Evolutionary conservation across 1,140 invertebrate genomes (phyloP).

Genomic region (Eumeta japonica): DNA sequence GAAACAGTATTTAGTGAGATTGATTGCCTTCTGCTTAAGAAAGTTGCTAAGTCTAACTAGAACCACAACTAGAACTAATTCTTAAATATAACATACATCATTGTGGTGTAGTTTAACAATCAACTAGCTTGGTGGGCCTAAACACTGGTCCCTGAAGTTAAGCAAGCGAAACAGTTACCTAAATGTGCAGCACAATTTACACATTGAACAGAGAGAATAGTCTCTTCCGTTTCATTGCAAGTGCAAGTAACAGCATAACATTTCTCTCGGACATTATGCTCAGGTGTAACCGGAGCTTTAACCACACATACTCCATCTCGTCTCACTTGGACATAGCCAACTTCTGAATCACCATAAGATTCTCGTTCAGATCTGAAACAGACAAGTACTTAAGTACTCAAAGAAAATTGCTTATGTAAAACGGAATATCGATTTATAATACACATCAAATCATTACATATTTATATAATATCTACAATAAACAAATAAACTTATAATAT

Average conservation of each 20-base stretch:
- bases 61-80: too few species aligned
- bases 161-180: not conserved
- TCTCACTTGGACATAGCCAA: conserved; percentile 17
- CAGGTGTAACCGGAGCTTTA: conserved; percentile 14
- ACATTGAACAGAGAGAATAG: conserved; percentile 7
- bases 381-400: too few species aligned
- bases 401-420: too few species aligned
- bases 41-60: too few species aligned
- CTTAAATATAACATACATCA: not conserved
- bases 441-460: not conserved
- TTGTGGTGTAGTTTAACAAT: too few species aligned
- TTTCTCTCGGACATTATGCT: conserved; percentile 15
- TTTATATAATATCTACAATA: not conserved
- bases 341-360: conserved; percentile 4
- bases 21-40: too few species aligned
- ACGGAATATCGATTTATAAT: not conserved
- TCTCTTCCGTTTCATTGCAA: conserved; percentile 15
- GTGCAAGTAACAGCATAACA: conserved; percentile 9
- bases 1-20: too few species aligned
- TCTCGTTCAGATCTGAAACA: too few species aligned
- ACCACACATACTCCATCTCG: conserved; percentile 11
- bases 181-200: not conserved
- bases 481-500: too few species aligned
- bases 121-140: too few species aligned
- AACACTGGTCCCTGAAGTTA: too few species aligned